Evolutionary conservation across 2,888 invertebrate species (phyloP).

Genomic region (Aphodius sticticus): DNA sequence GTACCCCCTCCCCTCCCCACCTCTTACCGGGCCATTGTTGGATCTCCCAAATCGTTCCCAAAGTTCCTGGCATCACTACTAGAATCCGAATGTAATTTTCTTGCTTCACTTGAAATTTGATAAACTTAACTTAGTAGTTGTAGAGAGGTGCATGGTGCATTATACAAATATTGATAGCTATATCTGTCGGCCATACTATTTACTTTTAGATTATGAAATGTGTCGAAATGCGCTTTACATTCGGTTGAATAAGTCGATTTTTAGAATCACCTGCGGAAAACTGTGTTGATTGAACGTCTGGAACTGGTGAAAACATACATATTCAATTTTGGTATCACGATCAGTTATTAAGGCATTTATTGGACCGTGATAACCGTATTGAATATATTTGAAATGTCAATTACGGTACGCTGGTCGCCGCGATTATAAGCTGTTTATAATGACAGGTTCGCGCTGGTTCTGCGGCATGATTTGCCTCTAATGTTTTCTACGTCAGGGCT

Average conservation of each 20-base stretch:
- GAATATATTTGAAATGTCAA: conserved; percentile 4
- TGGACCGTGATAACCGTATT: not conserved
- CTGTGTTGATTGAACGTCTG: not conserved
- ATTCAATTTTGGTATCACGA: not conserved
- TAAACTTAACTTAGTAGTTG: no score
- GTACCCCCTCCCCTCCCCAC: not conserved
- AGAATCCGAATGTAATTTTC: not conserved
- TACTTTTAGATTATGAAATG: no score
- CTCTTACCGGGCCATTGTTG: not conserved
- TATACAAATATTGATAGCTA: not conserved
- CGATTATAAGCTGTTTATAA: not conserved
- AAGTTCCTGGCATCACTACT: not conserved
- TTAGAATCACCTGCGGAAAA: no score
- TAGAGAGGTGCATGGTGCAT: not conserved
- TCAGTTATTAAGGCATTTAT: not conserved
- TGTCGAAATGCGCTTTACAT: no score
- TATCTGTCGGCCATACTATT: no score
- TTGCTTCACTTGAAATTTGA: not conserved
- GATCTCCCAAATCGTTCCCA: not conserved
- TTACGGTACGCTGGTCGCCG: not conserved
- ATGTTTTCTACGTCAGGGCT: not conserved
- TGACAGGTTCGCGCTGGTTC: not conserved
- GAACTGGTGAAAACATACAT: not conserved
- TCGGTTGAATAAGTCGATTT: no score
- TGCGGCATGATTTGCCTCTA: not conserved